Evolutionary conservation across 2,113 vertebrate species (phyloP).

Genomic region (Zosterops pallidus): DNA sequence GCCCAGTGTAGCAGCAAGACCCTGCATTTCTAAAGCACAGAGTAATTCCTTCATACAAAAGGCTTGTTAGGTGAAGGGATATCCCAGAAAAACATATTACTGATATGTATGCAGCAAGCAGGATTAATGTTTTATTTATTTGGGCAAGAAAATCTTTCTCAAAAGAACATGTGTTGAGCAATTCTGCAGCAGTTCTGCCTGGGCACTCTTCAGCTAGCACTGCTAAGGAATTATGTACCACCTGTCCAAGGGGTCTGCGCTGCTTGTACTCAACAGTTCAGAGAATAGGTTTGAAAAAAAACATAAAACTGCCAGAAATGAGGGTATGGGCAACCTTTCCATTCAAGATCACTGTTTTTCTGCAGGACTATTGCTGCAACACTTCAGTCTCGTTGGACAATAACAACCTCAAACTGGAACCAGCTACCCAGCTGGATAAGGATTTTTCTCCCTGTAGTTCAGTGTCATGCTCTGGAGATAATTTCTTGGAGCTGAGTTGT

Average conservation of each 20-base stretch:
- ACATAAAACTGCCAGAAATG: neutral
- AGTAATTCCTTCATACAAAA: neutral
- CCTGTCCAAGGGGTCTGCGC: neutral
- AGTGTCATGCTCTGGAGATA: neutral
- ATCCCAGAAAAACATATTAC: neutral
- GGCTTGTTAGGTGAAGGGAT: neutral
- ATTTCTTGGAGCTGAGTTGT: neutral
- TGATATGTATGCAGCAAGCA: neutral
- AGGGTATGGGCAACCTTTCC: neutral
- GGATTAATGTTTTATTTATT: neutral
- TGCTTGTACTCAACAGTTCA: neutral
- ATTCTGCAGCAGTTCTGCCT: neutral
- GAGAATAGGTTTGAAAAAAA: neutral
- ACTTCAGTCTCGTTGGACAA: neutral
- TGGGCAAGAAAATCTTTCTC: neutral
- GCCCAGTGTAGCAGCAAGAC: rapidly evolving
- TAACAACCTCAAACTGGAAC: neutral
- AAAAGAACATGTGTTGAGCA: neutral
- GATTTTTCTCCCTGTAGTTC: neutral
- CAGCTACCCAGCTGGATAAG: neutral
- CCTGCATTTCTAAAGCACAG: neutral
- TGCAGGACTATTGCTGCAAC: neutral
- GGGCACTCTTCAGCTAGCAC: neutral
- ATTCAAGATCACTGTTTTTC: neutral
- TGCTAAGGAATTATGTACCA: neutral